These are phyloP conservation scores for Hippoglossus stenolepis DNA, from an alignment of 2,113 vertebrate genomes.

Conservation along the genomic window DNA sequence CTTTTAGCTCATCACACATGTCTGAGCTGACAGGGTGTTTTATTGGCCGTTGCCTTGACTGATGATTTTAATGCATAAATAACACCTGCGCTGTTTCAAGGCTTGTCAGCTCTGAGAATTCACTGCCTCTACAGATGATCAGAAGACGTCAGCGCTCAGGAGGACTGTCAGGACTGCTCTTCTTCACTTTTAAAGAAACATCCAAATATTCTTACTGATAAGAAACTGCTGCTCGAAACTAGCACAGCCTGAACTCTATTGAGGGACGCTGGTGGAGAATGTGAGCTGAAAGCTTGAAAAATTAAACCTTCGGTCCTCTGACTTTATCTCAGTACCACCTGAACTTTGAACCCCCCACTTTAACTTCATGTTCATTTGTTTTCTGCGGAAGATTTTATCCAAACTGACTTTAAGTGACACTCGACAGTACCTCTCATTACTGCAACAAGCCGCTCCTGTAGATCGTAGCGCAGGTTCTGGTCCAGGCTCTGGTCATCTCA, in stretches of 20 bases:
- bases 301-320: neutral
- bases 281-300: neutral
- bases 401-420: neutral
- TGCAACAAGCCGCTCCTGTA: no score
- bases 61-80: neutral
- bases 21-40: conserved; percentile 12
- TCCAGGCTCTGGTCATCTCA: no score
- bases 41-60: neutral
- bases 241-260: neutral
- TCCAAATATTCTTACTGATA: neutral
- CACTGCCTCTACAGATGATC: neutral
- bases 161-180: no score
- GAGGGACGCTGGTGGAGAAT: neutral
- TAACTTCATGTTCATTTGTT: neutral
- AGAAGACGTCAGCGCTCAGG: neutral
- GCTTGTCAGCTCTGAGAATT: neutral
- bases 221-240: conserved; percentile 25
- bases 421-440: no score
- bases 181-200: neutral
- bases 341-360: conserved; percentile 28
- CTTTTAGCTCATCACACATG: neutral
- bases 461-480: no score
- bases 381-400: neutral
- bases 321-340: conserved; percentile 15
- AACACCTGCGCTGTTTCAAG: neutral